A percentile compares a stretch with the other conserved stretches of the same genome.
Evolutionary conservation across 2,797 vertebrate genomes (phyloP).

Genomic region (Diplodus sargus): DNA sequence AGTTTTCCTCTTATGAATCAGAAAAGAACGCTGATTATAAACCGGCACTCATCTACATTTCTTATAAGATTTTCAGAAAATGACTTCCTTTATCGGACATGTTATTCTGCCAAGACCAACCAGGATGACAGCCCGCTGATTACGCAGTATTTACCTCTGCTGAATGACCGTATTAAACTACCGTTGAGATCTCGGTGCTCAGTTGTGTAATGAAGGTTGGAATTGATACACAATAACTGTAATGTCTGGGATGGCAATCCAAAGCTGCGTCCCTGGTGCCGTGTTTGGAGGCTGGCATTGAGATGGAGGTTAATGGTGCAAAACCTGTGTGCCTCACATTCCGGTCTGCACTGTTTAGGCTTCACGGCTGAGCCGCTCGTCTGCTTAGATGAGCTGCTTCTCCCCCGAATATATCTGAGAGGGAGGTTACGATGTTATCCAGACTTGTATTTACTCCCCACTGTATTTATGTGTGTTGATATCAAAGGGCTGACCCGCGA

Average conservation of each 20-base stretch:
- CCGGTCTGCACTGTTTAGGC: constrained; percentile 51
- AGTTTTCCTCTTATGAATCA: constrained; percentile 18
- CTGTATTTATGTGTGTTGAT: constrained; percentile 43
- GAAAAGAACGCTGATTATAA: constrained; percentile 7
- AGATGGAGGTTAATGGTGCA: constrained; percentile 73
- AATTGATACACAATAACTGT: constrained; percentile 67
- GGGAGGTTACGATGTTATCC: constrained; percentile 7
- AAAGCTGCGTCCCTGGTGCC: constrained; percentile 32
- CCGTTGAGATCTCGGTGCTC: constrained; percentile 50
- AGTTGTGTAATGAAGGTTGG: constrained; percentile 73
- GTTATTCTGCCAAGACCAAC: constrained; percentile 24
- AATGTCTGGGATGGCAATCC: constrained; percentile 60
- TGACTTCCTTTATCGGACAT: constrained; percentile 37
- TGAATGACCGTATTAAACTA: constrained; percentile 51
- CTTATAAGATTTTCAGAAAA: constrained; percentile 24
- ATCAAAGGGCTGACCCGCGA: constrained; percentile 54
- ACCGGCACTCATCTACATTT: constrained; percentile 28
- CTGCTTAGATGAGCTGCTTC: constrained; percentile 43
- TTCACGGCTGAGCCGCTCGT: constrained; percentile 33
- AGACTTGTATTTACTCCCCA: constrained; percentile 43
- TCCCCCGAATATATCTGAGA: constrained; percentile 15
- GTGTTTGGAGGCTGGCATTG: constrained; percentile 44
- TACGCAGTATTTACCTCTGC: constrained; percentile 59
- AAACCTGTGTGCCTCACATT: constrained; percentile 55
- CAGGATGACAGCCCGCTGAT: constrained; percentile 38